Base-by-base conservation (phyloP, 2,888 invertebrate genomes). In the Hanleya hanleyi region DNA sequence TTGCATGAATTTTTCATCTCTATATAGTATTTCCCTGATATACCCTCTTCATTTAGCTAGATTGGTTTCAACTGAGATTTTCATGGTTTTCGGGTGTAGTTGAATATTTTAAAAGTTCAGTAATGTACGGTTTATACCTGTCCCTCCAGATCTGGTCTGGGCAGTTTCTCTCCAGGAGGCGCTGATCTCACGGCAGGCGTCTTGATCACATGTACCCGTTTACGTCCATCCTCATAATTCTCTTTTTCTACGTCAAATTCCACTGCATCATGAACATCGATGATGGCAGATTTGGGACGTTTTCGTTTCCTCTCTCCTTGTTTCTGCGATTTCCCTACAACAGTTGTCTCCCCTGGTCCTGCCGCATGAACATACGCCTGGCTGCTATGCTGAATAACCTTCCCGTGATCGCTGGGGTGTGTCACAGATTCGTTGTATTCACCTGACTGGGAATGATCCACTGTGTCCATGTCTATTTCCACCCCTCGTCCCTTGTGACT, bases 221-320 rank as follows among this genome's bases (percentile, higher is more conserved):
- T 79, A 7, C 79, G 81, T 3, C 64, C 47, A 64, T 65, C 68
- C 62, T 67, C 66, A 37, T 57, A 37, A n/a, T 74, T 67, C 15
- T 78, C 72, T 61, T 79, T 78, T 32, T 77, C 76, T n/a, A 77
- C 79, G 62, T 84, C 83, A 26, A 84, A 74, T 15, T 83, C 82
- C 35, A 82, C 82, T 0, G 82, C 78, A 65, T 85, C 83, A 71
- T 86, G 84, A 29, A 87, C 86, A 61, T 87, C 84, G 50, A 87
- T 82, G 33, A 87, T 78, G 6, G 85, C 87, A 51, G 77, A 76
- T 47, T 69, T 41, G 29, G 51, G 76, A 15, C 36, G 33, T 33
- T 62, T 62, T 49, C 67, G 26, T 67, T 68, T 9, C 9, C 57
- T 5, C 61, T 26, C 35, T 29, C 38, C 66, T 29, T 64, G 29